Evolutionary conservation across 2,797 vertebrate species (phyloP).

Genomic region (Selene dorsalis): DNA sequence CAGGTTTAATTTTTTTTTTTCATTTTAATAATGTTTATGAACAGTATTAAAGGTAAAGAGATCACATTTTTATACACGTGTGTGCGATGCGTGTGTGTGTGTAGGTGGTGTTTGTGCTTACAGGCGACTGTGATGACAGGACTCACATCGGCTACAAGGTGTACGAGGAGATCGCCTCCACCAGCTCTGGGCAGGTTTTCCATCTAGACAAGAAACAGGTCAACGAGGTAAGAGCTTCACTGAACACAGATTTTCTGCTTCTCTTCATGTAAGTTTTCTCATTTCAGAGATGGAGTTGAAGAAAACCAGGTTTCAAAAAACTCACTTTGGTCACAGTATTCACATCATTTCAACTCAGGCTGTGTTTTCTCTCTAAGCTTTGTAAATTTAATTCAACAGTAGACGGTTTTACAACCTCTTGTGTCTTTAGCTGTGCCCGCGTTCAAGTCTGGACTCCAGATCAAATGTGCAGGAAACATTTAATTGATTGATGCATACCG

Average conservation of each 20-base stretch:
- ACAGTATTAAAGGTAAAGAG: neutral
- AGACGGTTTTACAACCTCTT: slow-evolving; percentile 50
- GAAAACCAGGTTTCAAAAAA: slow-evolving; percentile 25
- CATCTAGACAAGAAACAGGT: slow-evolving; percentile 99
- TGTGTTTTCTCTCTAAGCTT: slow-evolving; percentile 12
- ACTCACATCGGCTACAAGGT: slow-evolving; percentile 94
- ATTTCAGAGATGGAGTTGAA: slow-evolving; percentile 17
- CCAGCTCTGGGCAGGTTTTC: slow-evolving; percentile 98
- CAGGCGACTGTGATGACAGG: slow-evolving; percentile 97
- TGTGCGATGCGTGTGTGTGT: slow-evolving; percentile 32
- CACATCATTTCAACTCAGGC: slow-evolving; percentile 30
- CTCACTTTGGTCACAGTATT: slow-evolving; percentile 37
- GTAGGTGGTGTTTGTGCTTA: slow-evolving; percentile 98
- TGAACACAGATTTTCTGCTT: slow-evolving; percentile 9
- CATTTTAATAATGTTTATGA: neutral
- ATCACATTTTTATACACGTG: neutral
- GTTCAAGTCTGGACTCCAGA: slow-evolving; percentile 52
- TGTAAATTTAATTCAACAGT: slow-evolving; percentile 39
- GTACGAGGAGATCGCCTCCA: slow-evolving; percentile 99
- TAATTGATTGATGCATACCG: slow-evolving; percentile 52
- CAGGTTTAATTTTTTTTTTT: slow-evolving; percentile 82
- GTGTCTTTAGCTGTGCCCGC: slow-evolving; percentile 33
- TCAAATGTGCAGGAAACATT: slow-evolving; percentile 56
- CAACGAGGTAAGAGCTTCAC: slow-evolving; percentile 90
- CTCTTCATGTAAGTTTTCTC: neutral